Base-by-base conservation (phyloP, 2,888 invertebrate species). In the Lasius platythorax region DNA sequence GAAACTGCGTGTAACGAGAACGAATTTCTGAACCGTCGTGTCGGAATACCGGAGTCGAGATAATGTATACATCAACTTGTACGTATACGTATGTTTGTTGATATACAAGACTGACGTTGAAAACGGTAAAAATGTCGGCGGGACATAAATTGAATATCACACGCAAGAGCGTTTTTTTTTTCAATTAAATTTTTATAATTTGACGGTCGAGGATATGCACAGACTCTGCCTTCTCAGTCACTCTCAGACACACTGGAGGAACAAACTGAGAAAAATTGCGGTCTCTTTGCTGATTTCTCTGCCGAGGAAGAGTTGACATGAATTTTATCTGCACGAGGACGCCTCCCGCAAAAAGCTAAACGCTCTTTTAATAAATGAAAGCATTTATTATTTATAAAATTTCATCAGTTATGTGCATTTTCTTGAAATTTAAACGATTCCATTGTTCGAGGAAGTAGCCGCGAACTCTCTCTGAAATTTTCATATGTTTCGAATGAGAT, bases 181-280 rank as follows among this genome's bases (percentile, higher is more conserved):
- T 46, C 61, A 30, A 79, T 46, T 61, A 28, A 70, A 46, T 72
- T 79, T 72, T 79, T 37, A 33, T 70, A 79, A 79, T 70, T 61
- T 58, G 4, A 43, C 30, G n/a, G 8, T 8, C 11, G 12, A 15
- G 18, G 2, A 18, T 56, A 40, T 12, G 12, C 50, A 18, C 8
- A 37, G 15, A 15, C 18, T 6, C 15, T 11, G 46, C 15, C 3
- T 11, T 33, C 23, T 46, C 23, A 28, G 28, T 9, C 30, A 6
- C 53, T 8, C 8, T n/a, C 64, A 23, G 46, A 28, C 4, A 30
- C 11, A 28, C 11, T 18, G 30, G 18, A 40, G 5, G 37, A 12
- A 53, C 23, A 66, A 28, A 11, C 11, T 18, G 23, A 30, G 30
- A 58, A 40, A 79, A 30, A 68, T 56, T n/a, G 53, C 11, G 3